Percentiles rank a stretch among this genome's conserved stretches.
phyloP scores from a whole-genome alignment of 2,113 vertebrate species.

The Hirundichthys speculiger region DNA sequence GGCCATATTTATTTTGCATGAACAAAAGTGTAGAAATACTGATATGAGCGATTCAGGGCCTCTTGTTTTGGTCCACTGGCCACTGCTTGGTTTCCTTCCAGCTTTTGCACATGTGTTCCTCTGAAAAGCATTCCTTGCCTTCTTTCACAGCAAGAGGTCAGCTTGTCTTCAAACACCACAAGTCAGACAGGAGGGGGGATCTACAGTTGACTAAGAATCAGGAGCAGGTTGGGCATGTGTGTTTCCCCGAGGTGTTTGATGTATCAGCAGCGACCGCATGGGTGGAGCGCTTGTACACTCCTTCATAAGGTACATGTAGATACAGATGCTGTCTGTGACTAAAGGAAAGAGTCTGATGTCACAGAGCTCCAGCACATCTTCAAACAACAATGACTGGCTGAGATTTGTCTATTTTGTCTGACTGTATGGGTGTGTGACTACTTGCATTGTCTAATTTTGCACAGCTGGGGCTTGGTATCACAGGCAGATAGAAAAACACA shows the following conservation, averaged over 20 bases:
- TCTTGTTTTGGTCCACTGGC: conserved; percentile 15
- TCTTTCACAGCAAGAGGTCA: conserved; percentile 25
- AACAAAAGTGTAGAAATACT: not conserved
- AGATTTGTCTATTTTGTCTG: conserved; percentile 9
- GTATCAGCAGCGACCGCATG: conserved; percentile 42
- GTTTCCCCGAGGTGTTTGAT: conserved; percentile 52
- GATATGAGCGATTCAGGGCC: not conserved
- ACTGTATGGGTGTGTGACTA: conserved; percentile 8
- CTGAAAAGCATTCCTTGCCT: conserved; percentile 47
- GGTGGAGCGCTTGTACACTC: conserved; percentile 39
- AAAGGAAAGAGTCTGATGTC: not conserved
- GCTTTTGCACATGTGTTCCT: conserved; percentile 30
- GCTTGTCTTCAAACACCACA: conserved; percentile 40
- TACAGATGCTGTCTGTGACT: conserved; percentile 49
- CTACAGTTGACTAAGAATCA: conserved; percentile 34
- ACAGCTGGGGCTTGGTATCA: not conserved
- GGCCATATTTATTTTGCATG: not conserved
- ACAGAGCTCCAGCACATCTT: conserved; percentile 8
- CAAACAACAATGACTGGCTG: conserved; percentile 22
- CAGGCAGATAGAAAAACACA: not conserved
- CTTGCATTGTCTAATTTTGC: not conserved
- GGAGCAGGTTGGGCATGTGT: conserved; percentile 39
- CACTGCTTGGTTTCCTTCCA: conserved; percentile 30
- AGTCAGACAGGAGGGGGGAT: conserved; percentile 30
- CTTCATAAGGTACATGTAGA: conserved; percentile 23